These are phyloP conservation scores for Drosophila prolongata DNA, from an alignment of 2,888 invertebrate genomes.

Conservation along the genomic window DNA sequence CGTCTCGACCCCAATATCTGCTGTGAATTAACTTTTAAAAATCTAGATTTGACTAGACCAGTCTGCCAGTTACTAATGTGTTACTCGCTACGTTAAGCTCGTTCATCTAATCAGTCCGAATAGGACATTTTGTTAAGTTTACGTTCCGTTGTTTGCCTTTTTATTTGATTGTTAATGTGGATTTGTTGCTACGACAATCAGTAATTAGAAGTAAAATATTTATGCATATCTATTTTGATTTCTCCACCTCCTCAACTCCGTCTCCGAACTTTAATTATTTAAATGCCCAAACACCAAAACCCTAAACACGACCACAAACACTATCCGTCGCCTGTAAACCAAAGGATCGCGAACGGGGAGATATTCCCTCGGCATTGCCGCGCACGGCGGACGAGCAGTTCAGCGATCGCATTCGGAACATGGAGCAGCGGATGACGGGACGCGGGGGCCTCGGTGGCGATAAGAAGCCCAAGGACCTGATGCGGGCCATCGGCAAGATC, in stretches of 20 bases:
- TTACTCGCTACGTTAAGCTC: slow-evolving; percentile 30
- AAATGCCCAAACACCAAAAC: slow-evolving; percentile 26
- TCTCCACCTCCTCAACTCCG: slow-evolving; percentile 49
- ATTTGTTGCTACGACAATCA: slow-evolving; percentile 23
- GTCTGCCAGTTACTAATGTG: slow-evolving; percentile 25
- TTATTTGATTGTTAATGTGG: slow-evolving; percentile 44
- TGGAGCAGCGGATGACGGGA: slow-evolving; percentile 91
- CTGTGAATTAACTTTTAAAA: not conserved
- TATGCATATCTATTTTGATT: slow-evolving; percentile 62
- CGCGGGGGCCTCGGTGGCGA: slow-evolving; percentile 86
- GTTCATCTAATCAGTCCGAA: slow-evolving; percentile 53
- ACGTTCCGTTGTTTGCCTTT: slow-evolving; percentile 43
- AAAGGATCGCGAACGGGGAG: slow-evolving; percentile 84
- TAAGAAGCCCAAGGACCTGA: slow-evolving; percentile 93
- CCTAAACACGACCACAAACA: slow-evolving; percentile 12
- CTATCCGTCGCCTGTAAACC: not conserved
- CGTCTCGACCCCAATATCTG: not conserved
- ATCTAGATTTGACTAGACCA: no score
- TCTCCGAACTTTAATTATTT: slow-evolving; percentile 10
- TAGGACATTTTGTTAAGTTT: slow-evolving; percentile 23
- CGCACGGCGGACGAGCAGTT: slow-evolving; percentile 84
- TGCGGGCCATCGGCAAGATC: slow-evolving; percentile 94
- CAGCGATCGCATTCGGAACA: slow-evolving; percentile 87
- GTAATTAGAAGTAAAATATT: slow-evolving; percentile 32
- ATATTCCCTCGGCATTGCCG: slow-evolving; percentile 83